Evolutionary conservation across 2,113 vertebrate genomes (phyloP).

Genomic region (Boulengeromyrus knoepffleri): DNA sequence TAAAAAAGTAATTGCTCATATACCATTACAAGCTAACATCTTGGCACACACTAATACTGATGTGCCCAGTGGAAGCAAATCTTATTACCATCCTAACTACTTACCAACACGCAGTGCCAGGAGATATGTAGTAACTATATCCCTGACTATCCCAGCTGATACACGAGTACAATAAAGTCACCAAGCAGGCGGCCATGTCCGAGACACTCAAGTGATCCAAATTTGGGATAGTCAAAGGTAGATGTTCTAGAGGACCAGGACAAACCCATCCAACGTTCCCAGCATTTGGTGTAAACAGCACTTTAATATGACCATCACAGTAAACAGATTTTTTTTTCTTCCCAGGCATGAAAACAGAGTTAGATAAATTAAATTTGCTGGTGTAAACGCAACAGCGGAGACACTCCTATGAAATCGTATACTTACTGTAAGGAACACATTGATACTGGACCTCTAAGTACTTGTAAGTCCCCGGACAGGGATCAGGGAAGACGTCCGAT

Average conservation of each 20-base stretch:
- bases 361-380: not conserved
- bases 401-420: conserved; percentile 36
- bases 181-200: not conserved
- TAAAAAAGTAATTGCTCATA: conserved; percentile 9
- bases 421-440: conserved; percentile 99
- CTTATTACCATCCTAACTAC: not conserved
- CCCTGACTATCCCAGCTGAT: not conserved
- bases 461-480: conserved; percentile 98
- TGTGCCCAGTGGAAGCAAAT: not conserved
- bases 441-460: conserved; percentile 99
- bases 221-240: not conserved
- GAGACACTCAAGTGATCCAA: not conserved
- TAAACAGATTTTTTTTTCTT: not conserved
- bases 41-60: not conserved
- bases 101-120: not conserved
- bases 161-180: not conserved
- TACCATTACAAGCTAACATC: conserved; percentile 5
- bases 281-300: not conserved
- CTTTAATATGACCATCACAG: not conserved
- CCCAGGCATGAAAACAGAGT: not conserved
- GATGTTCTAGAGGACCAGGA: not conserved
- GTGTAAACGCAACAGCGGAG: not conserved
- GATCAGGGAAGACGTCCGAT: conserved; percentile 98
- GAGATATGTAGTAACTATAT: not conserved
- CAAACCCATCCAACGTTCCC: not conserved